phyloP scores from a whole-genome alignment of 2,797 vertebrate genomes.

The Paratrypauchen microcephalus region DNA sequence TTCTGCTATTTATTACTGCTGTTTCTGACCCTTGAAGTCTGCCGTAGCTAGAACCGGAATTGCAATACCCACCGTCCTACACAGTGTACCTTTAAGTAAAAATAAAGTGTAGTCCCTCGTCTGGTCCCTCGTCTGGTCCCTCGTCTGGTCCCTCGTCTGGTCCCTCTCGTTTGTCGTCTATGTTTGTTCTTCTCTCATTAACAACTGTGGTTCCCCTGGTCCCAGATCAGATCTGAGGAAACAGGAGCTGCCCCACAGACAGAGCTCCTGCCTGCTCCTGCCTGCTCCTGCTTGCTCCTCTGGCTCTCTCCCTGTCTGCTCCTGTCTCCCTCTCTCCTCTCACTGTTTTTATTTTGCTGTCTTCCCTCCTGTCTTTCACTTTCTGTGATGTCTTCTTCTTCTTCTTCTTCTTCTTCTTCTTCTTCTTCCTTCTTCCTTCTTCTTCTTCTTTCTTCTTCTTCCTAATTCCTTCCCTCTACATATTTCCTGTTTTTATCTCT shows the following conservation, averaged over 20 bases:
- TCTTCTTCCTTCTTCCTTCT: neutral
- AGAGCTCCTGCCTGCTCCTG: neutral
- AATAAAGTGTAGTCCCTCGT: too few relatives aligned
- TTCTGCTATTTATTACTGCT: too few relatives aligned
- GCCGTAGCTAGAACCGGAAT: too few relatives aligned
- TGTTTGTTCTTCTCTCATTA: neutral
- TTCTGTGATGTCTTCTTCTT: neutral
- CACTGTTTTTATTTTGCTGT: neutral
- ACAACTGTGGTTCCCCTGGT: neutral
- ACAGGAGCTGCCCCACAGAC: neutral
- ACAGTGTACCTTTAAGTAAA: too few relatives aligned
- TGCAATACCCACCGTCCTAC: too few relatives aligned
- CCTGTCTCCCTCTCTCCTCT: neutral
- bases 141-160: too few relatives aligned
- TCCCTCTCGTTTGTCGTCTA: neutral
- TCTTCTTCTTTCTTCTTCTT: neutral
- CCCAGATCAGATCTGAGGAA: neutral
- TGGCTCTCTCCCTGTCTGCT: neutral
- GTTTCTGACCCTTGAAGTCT: too few relatives aligned
- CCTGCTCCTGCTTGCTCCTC: too few relatives aligned
- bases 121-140: too few relatives aligned
- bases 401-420: neutral
- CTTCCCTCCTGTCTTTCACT: neutral
- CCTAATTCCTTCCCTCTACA: neutral
- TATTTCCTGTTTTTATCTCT: neutral